Conservation (phyloP, 30 jellyfish, hydroid and myxozoan genomes). For the Sanderia malayensis region DNA sequence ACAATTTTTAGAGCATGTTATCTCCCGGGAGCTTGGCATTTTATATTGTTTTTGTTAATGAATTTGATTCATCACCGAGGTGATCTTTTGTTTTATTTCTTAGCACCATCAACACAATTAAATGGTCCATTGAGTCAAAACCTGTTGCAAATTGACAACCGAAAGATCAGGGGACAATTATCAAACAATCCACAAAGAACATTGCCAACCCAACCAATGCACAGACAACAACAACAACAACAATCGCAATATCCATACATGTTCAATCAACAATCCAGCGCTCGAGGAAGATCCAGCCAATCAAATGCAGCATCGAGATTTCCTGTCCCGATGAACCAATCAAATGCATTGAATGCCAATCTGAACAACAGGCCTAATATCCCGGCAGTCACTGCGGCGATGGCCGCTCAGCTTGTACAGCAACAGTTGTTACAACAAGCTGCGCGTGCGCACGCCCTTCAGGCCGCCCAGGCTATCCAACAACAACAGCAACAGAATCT, state of each 20-base stretch:
- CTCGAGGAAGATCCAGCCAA: slow-evolving; percentile 15
- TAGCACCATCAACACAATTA: slow-evolving; percentile 30
- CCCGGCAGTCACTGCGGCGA: slow-evolving; percentile 61
- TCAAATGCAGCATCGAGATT: slow-evolving; percentile 45
- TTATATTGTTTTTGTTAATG: not conserved
- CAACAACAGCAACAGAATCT: slow-evolving; percentile 82
- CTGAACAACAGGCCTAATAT: slow-evolving; percentile 32
- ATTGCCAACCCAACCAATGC: slow-evolving; percentile 1
- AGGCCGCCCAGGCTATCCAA: slow-evolving; percentile 72
- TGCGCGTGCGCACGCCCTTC: slow-evolving; percentile 61
- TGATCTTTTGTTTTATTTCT: not conserved
- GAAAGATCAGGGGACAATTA: slow-evolving; percentile 15
- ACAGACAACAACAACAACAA: slow-evolving; percentile 16
- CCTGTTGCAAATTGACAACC: slow-evolving; percentile 45
- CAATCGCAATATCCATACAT: no score
- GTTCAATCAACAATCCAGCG: no score
- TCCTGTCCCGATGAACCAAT: slow-evolving; percentile 70
- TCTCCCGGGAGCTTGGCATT: not conserved
- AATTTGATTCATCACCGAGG: not conserved
- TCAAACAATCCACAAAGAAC: slow-evolving; percentile 9
- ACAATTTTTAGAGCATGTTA: no score
- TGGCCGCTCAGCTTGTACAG: slow-evolving; percentile 59
- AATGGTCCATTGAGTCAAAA: slow-evolving; percentile 38
- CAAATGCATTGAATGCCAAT: slow-evolving; percentile 16
- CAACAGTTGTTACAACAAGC: slow-evolving; percentile 44